These are phyloP conservation scores for Dicerorhinus sumatrensis DNA, from an alignment of 2,113 vertebrate species.

Conservation along the genomic window DNA sequence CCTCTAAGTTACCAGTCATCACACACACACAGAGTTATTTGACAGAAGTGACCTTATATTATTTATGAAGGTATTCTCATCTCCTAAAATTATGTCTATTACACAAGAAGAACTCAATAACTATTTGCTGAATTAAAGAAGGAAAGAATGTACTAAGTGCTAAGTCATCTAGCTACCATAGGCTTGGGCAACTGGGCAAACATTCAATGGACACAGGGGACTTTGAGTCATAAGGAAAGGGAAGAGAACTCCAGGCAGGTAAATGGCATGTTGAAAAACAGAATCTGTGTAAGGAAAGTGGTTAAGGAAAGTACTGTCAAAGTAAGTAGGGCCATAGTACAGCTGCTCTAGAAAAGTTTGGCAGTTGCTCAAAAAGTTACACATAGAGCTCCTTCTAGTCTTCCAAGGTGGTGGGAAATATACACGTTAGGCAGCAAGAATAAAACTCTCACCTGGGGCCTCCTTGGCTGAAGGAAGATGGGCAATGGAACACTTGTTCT, in stretches of 20 bases:
- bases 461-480: neutral
- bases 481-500: neutral
- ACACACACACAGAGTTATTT: neutral
- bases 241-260: neutral
- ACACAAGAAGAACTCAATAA: neutral
- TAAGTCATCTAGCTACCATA: neutral
- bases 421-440: neutral
- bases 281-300: neutral
- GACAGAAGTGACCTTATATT: neutral
- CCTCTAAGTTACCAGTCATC: neutral
- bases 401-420: neutral
- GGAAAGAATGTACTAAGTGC: neutral
- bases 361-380: no score
- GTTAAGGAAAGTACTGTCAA: no score
- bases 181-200: neutral
- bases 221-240: neutral
- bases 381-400: neutral
- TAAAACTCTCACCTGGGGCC: neutral
- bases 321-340: no score
- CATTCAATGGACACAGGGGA: neutral
- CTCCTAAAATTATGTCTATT: neutral
- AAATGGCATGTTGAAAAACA: neutral
- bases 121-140: neutral
- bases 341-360: no score
- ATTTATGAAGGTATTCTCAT: neutral